Percentiles rank a stretch among this genome's conserved stretches.
phyloP scores from a whole-genome alignment of 2,113 vertebrate genomes.

The Peucedramus taeniatus region DNA sequence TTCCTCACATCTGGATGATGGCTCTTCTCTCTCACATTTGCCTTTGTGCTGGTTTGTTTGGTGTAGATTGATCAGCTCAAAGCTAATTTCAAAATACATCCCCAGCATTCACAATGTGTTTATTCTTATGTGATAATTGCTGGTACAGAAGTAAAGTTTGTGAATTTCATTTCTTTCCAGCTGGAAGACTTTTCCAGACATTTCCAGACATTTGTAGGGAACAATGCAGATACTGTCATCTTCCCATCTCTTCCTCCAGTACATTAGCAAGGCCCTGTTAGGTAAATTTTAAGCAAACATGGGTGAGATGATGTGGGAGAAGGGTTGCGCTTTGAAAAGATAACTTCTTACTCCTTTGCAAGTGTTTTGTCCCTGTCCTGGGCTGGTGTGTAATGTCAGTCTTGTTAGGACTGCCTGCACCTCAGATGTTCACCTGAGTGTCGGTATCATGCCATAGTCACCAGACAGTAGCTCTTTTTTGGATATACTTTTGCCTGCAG shows the following conservation, averaged over 20 bases:
- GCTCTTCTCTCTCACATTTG: not conserved
- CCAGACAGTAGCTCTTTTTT: not conserved
- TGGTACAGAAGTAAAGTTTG: constrained; percentile 1
- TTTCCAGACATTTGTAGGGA: not conserved
- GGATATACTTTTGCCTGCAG: not conserved
- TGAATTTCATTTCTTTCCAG: not conserved
- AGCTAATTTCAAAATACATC: constrained; percentile 24
- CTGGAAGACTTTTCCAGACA: not conserved
- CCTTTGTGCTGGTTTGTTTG: not conserved
- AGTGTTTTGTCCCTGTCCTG: not conserved
- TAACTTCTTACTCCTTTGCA: not conserved
- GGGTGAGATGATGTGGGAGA: not conserved
- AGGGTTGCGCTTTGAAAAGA: not conserved
- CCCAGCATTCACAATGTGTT: not conserved
- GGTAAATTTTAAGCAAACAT: not conserved
- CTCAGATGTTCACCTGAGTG: not conserved
- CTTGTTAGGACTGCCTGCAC: not conserved
- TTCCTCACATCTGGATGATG: not conserved
- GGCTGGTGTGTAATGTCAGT: not conserved
- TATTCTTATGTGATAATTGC: constrained; percentile 7
- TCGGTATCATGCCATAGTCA: rapidly evolving
- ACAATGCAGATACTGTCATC: not conserved
- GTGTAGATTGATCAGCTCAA: not conserved
- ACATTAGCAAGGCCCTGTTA: not conserved
- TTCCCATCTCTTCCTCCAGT: not conserved